Conservation (phyloP, 2,113 vertebrate genomes). For the Amblyornis subalaris region DNA sequence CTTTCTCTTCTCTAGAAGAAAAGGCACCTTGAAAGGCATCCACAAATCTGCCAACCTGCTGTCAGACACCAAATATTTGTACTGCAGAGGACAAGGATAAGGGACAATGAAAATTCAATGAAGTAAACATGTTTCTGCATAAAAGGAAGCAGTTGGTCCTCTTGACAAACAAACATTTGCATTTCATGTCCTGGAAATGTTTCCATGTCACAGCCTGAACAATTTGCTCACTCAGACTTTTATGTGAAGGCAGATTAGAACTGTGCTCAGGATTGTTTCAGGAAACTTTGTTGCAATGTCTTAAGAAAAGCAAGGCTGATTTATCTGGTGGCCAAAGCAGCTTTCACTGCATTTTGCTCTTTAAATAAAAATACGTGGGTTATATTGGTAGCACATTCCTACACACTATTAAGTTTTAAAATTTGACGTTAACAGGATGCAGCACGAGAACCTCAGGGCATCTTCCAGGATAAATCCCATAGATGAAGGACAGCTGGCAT, state of each 20-base stretch:
- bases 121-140: not conserved
- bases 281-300: not conserved
- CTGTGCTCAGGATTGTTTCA: not conserved
- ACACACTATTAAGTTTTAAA: not conserved
- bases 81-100: not conserved
- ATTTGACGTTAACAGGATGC: not conserved
- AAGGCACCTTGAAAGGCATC: not conserved
- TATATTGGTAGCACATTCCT: not conserved
- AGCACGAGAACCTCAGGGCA: not conserved
- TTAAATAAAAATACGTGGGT: not conserved
- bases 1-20: not conserved
- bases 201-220: not conserved
- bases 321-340: not conserved
- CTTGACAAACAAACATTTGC: not conserved
- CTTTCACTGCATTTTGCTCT: not conserved
- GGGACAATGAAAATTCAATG: not conserved
- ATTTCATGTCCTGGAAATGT: not conserved
- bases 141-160: not conserved
- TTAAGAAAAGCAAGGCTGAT: not conserved
- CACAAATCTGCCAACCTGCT: not conserved
- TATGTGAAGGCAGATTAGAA: not conserved
- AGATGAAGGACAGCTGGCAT: not conserved
- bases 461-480: not conserved
- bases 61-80: not conserved
- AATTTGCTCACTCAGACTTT: not conserved